Conservation (phyloP, 2,113 vertebrate genomes). For the Theristicus caerulescens region DNA sequence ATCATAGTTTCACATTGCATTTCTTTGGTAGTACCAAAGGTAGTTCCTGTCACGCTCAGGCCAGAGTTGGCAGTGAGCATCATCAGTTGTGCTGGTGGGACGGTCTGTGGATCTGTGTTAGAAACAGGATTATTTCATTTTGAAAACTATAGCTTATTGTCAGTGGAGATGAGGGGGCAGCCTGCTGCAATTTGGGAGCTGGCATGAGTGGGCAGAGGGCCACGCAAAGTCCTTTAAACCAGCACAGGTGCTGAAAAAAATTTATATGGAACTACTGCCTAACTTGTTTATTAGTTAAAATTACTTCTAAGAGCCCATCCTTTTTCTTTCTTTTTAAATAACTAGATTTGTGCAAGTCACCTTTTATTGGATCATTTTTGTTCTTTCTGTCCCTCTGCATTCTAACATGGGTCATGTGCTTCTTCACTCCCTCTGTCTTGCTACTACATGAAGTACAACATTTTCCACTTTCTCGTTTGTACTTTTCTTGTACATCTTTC, state of each 20-base stretch:
- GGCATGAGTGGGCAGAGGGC: background rate
- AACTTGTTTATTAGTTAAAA: background rate
- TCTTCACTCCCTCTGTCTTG: background rate
- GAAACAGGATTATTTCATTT: background rate
- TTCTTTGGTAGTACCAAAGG: background rate
- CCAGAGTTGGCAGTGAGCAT: background rate
- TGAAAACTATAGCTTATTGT: background rate
- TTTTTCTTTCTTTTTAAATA: background rate
- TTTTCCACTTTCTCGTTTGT: background rate
- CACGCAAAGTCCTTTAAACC: background rate
- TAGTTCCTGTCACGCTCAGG: background rate
- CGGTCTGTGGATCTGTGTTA: background rate
- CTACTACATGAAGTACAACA: background rate
- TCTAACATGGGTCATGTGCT: background rate
- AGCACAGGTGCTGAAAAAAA: background rate
- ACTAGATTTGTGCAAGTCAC: background rate
- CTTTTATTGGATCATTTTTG: background rate
- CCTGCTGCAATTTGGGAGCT: background rate
- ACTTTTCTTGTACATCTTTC: background rate
- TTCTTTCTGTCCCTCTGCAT: background rate
- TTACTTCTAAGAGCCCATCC: background rate
- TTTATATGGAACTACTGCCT: background rate
- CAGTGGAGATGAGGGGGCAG: background rate
- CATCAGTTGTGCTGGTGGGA: background rate
- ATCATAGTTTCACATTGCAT: background rate